Base-by-base conservation (phyloP, 2,113 vertebrate species). In the Platichthys stellatus region DNA sequence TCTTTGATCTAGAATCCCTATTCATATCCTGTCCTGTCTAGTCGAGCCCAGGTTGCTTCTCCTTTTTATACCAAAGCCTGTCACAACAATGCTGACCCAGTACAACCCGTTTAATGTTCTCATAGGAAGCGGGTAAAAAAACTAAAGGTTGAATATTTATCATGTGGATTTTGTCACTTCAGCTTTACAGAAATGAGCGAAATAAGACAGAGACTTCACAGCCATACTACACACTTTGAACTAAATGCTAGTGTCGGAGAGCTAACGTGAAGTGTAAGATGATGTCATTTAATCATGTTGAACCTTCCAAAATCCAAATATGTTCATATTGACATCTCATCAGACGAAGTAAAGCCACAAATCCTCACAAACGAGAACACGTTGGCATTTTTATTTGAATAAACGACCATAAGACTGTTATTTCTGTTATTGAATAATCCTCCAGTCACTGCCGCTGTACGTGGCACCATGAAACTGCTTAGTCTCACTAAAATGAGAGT, bases 11-110 rank as follows among this genome's bases (percentile, higher is more conserved):
- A 58, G 81, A 82, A 86, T 88, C 88, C 74, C 58, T 72, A 86
- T 89, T 93, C 92, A 91, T 93, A 91, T 93, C 90, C 92, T 89
- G 88, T 83, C 82, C 76, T 67, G 86, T 89, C 87, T 77, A 14
- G 54, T 78, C 1, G 28, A 89, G 89, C 81, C 71, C 86, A 88
- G 84, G 89, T 88, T 83, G 77, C 84, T 63, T 86, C 74, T 79
- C 68, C 68, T 78, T 83, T 78, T 85, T 64, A 79, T 73, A 76
- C 81, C 54, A 66, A 86, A 80, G 74, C 72, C 73, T 89, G 86
- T 88, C 86, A 89, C 86, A 88, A 74, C 87, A 85, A 67, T 74
- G 82, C 77, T 91, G 82, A 90, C 89, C 88, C 69, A 66, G 78
- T 80, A 51, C 59, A 78, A 84, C 71, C 86, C 56, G 47, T 76